These are phyloP conservation scores for Lymantria monacha DNA, from an alignment of 2,888 invertebrate genomes.

Conservation along the genomic window DNA sequence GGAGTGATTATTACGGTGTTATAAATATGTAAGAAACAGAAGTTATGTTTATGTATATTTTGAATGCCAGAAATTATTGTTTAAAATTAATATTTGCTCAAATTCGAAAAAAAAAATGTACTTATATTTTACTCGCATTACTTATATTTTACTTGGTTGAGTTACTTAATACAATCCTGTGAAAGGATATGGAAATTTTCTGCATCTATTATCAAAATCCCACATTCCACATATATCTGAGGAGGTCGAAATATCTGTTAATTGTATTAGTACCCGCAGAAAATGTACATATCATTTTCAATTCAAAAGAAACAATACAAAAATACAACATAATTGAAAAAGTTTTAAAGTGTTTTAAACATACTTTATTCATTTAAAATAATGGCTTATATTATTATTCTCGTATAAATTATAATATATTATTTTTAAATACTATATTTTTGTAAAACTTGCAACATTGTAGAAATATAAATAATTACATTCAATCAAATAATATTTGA, in stretches of 20 bases:
- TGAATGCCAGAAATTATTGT: no score
- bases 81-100: conserved; percentile 8
- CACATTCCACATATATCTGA: conserved; percentile 56
- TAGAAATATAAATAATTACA: conserved; percentile 4
- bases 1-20: no score
- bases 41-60: no score
- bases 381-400: background rate
- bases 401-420: background rate
- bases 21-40: no score
- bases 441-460: background rate
- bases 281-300: conserved; percentile 42
- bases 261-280: conserved; percentile 26
- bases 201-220: conserved; percentile 37
- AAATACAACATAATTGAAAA: no score
- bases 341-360: no score
- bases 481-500: conserved; percentile 26
- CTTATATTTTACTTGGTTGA: background rate
- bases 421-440: background rate
- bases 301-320: background rate
- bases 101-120: background rate
- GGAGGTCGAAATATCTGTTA: conserved; percentile 23
- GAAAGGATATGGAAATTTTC: conserved; percentile 29
- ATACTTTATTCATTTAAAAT: no score
- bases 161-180: background rate
- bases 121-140: background rate